These are phyloP conservation scores for Tonatia bakeri DNA, from an alignment of 2,113 vertebrate species.

Conservation along the genomic window DNA sequence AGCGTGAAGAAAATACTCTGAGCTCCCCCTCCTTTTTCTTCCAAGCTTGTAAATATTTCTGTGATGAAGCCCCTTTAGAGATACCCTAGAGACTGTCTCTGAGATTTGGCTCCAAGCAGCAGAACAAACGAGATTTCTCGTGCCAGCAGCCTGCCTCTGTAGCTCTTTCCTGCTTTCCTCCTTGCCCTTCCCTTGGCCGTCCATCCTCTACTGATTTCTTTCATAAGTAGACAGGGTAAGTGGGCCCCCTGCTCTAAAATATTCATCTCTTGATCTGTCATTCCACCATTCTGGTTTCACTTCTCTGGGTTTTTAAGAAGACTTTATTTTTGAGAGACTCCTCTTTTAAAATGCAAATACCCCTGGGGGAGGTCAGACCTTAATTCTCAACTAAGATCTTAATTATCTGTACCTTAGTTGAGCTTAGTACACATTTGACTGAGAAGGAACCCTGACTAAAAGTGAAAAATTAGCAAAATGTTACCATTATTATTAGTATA, in stretches of 20 bases:
- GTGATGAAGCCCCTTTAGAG: not conserved
- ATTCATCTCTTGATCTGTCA: not conserved
- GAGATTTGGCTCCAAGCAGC: not conserved
- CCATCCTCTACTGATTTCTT: not conserved
- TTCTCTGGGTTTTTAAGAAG: constrained; percentile 24
- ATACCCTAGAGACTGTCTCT: not conserved
- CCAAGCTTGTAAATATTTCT: not conserved
- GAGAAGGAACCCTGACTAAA: not conserved
- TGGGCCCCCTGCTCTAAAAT: constrained; percentile 9
- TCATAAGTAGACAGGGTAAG: not conserved
- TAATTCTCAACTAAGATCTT: not conserved
- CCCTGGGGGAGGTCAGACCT: constrained; percentile 53
- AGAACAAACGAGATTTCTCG: not conserved
- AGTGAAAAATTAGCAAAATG: not conserved
- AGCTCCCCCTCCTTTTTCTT: not conserved
- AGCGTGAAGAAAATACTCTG: constrained; percentile 25
- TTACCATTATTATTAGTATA: not conserved
- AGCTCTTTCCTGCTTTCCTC: not conserved
- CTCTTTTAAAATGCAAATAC: constrained; percentile 55
- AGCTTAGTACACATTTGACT: not conserved
- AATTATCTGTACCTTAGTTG: not conserved
- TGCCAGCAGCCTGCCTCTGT: not conserved
- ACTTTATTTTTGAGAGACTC: constrained; percentile 33
- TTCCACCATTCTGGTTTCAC: constrained; percentile 17
- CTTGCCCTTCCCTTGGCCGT: not conserved